Conservation (phyloP, 2,888 invertebrate species). For the Sesamia inferens region DNA sequence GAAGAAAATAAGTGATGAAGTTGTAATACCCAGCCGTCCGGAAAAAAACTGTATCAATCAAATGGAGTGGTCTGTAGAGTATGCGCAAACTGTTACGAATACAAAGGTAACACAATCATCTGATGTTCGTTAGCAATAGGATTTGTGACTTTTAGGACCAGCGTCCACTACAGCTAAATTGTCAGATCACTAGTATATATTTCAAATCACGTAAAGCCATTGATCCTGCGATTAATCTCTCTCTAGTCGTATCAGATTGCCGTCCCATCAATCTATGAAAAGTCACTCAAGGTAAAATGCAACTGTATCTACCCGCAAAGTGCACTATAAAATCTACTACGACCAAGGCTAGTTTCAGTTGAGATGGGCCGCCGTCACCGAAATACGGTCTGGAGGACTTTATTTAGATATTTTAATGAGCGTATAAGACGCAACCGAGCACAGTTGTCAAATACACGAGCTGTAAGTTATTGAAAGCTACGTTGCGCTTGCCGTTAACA, state of each 20-base stretch:
- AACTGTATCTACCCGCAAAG: too few species aligned
- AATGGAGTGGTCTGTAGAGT: constrained; percentile 35
- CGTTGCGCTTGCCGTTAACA: background rate
- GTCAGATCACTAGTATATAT: background rate
- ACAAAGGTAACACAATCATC: constrained; percentile 39
- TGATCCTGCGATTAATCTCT: too few species aligned
- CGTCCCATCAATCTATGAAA: too few species aligned
- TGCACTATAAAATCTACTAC: too few species aligned
- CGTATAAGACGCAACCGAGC: background rate
- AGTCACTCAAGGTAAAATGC: too few species aligned
- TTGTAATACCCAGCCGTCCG: constrained; percentile 31
- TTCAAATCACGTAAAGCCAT: background rate
- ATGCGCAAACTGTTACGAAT: constrained; percentile 8
- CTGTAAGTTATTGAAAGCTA: background rate
- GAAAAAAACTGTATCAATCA: constrained; percentile 45
- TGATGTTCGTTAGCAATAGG: constrained; percentile 10
- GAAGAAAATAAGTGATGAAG: constrained; percentile 32
- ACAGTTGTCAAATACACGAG: background rate
- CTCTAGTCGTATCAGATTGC: too few species aligned
- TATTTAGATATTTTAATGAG: background rate
- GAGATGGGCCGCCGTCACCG: too few species aligned
- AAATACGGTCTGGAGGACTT: too few species aligned
- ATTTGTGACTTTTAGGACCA: constrained; percentile 11
- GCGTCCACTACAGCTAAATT: background rate
- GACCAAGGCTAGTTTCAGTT: too few species aligned